phyloP scores from a whole-genome alignment of 2,113 vertebrate genomes.

The Pseudonaja textilis region DNA sequence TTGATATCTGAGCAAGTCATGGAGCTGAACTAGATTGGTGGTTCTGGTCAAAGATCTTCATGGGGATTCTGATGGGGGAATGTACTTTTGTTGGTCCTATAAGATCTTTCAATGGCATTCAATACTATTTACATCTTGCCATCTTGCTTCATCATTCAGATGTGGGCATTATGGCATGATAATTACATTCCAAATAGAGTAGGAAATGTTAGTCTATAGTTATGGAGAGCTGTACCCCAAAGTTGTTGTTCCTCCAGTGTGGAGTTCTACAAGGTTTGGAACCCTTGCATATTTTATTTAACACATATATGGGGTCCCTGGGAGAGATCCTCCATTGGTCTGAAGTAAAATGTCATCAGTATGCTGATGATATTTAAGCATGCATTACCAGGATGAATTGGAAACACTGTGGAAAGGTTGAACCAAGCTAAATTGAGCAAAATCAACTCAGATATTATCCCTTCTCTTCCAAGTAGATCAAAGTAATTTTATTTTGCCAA shows the following conservation, averaged over 20 bases:
- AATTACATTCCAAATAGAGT: not conserved
- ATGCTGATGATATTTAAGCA: not conserved
- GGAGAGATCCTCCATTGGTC: not conserved
- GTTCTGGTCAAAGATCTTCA: not conserved
- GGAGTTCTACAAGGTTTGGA: not conserved
- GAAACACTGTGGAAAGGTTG: not conserved
- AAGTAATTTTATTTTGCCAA: not conserved
- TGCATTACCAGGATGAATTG: not conserved
- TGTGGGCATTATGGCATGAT: not conserved
- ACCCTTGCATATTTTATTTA: not conserved
- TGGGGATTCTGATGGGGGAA: not conserved
- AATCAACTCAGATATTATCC: not conserved
- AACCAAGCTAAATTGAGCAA: not conserved
- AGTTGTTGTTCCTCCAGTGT: not conserved
- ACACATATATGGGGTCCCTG: not conserved
- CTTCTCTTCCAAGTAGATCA: not conserved
- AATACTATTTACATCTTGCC: not conserved
- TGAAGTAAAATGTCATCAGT: not conserved
- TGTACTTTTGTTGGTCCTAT: not conserved
- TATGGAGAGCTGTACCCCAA: not conserved
- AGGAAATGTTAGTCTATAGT: not conserved
- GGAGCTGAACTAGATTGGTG: not conserved
- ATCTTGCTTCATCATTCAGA: not conserved
- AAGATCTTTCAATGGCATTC: not conserved
- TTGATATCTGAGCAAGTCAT: not conserved